These are phyloP conservation scores for Platichthys flesus DNA, from an alignment of 2,113 vertebrate genomes.

Conservation along the genomic window DNA sequence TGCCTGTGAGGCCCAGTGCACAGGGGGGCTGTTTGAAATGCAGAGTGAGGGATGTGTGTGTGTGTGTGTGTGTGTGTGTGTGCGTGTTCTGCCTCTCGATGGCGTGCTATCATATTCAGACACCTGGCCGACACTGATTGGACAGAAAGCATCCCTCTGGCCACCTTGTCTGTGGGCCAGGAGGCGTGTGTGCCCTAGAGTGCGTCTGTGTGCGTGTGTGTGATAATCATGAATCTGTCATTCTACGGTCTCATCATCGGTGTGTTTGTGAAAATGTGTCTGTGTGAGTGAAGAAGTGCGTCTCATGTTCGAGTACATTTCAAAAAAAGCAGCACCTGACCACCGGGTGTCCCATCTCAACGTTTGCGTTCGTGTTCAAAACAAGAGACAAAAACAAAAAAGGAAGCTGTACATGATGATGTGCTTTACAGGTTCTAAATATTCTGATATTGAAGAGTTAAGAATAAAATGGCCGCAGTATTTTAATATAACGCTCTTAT, in stretches of 20 bases:
- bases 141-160: slow-evolving; percentile 73
- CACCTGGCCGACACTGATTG: slow-evolving; percentile 80
- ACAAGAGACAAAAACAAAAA: slow-evolving; percentile 62
- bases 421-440: slow-evolving; percentile 79
- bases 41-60: slow-evolving; percentile 62
- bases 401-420: slow-evolving; percentile 72
- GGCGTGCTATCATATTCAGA: slow-evolving; percentile 80
- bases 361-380: slow-evolving; percentile 61
- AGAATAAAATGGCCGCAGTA: slow-evolving; percentile 70
- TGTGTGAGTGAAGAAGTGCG: slow-evolving; percentile 54
- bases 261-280: slow-evolving; percentile 51
- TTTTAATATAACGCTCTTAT: slow-evolving; percentile 82
- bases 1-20: slow-evolving; percentile 54
- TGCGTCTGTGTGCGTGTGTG: slow-evolving; percentile 34
- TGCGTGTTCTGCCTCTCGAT: slow-evolving; percentile 68
- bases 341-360: slow-evolving; percentile 68
- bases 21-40: slow-evolving; percentile 71
- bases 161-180: slow-evolving; percentile 64
- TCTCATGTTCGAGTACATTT: slow-evolving; percentile 59
- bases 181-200: slow-evolving; percentile 32
- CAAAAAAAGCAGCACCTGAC: slow-evolving; percentile 49
- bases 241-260: slow-evolving; percentile 52
- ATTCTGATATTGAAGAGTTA: slow-evolving; percentile 68
- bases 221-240: slow-evolving; percentile 48
- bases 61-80: slow-evolving; percentile 56